A percentile compares a stretch with the other conserved stretches of the same genome.
phyloP scores from a whole-genome alignment of 2,113 vertebrate species.

The Hemibagrus wyckioides region DNA sequence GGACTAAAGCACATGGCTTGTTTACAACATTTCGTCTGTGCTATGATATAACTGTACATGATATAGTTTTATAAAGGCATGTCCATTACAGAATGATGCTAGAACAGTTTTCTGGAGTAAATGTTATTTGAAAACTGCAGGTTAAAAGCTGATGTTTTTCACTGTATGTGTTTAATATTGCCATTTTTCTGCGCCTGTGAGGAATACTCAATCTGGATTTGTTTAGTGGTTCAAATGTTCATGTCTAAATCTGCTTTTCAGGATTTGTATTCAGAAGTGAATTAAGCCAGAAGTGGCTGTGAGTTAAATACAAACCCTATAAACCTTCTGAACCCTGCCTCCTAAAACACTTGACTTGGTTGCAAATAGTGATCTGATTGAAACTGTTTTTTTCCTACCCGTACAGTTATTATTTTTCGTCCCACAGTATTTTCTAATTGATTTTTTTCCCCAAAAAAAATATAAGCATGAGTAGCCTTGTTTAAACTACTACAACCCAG shows the following conservation, averaged over 20 bases:
- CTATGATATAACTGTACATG: not conserved
- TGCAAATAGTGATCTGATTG: not conserved
- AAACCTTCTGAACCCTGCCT: not conserved
- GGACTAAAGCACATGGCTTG: slow-evolving; percentile 1
- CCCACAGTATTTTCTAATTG: not conserved
- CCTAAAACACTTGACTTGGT: not conserved
- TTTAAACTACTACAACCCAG: not conserved
- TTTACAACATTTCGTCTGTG: not conserved
- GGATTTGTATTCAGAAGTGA: not conserved
- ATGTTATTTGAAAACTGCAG: not conserved
- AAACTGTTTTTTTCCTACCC: not conserved
- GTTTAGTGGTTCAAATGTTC: not conserved
- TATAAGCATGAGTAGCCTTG: not conserved
- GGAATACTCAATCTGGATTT: not conserved
- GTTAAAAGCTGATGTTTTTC: slow-evolving; percentile 14
- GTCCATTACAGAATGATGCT: not conserved
- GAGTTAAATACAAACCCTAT: not conserved
- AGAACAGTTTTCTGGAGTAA: not conserved
- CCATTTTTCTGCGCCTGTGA: not conserved
- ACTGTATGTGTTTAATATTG: not conserved
- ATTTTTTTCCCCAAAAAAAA: not conserved
- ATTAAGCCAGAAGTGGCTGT: not conserved
- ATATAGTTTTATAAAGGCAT: not conserved
- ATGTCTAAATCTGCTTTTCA: not conserved
- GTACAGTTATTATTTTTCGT: not conserved